Evolutionary conservation across 2,113 vertebrate genomes (phyloP).

Genomic region (Epinephelus lanceolatus): DNA sequence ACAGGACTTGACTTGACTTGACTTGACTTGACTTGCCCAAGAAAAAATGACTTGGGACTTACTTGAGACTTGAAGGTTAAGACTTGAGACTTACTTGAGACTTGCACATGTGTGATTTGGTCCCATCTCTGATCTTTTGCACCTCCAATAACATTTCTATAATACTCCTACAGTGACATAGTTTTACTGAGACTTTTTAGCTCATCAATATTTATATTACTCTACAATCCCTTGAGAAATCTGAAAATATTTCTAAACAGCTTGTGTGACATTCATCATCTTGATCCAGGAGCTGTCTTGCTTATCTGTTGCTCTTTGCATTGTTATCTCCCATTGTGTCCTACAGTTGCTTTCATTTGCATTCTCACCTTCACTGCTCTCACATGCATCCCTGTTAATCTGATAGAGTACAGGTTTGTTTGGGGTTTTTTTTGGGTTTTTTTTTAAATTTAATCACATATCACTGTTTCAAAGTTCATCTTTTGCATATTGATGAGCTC

Average conservation of each 20-base stretch:
- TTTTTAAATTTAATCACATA: slow-evolving; percentile 30
- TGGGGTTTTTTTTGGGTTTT: too few species aligned
- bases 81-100: too few species aligned
- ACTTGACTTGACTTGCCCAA: too few species aligned
- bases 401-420: slow-evolving; percentile 13
- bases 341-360: background rate
- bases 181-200: slow-evolving; percentile 7
- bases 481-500: slow-evolving; percentile 48
- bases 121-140: too few species aligned
- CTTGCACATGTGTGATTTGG: too few species aligned
- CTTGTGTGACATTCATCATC: slow-evolving; percentile 31
- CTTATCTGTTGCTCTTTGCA: slow-evolving; percentile 16
- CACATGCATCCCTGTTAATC: slow-evolving; percentile 18
- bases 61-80: too few species aligned
- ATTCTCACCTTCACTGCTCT: slow-evolving; percentile 38
- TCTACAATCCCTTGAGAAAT: background rate
- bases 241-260: background rate
- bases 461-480: slow-evolving; percentile 63
- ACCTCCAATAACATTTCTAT: background rate
- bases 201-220: slow-evolving; percentile 4
- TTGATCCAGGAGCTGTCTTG: background rate
- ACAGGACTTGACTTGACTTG: too few species aligned
- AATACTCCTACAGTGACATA: background rate
- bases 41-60: too few species aligned
- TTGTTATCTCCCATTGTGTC: background rate